These are phyloP conservation scores for Limnephilus lunatus DNA, from an alignment of 2,888 invertebrate species.

Conservation along the genomic window DNA sequence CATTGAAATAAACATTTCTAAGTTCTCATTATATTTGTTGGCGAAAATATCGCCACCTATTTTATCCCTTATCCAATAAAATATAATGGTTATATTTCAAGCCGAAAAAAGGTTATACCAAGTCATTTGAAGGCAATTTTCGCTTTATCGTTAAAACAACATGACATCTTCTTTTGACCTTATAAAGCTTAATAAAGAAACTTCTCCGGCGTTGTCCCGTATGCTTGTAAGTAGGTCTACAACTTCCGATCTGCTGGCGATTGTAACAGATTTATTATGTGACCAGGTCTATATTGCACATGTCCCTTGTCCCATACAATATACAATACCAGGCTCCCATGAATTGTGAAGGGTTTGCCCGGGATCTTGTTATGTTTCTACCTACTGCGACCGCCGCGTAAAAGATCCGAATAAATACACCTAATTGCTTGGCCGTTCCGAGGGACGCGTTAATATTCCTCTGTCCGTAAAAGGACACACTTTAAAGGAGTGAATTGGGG, in stretches of 20 bases:
- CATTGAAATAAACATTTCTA: neutral
- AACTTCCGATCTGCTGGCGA: conserved; percentile 32
- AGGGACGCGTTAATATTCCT: conserved; percentile 54
- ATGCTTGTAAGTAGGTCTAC: conserved; percentile 12
- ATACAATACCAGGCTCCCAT: conserved; percentile 41
- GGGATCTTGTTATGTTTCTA: conserved; percentile 30
- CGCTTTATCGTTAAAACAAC: conserved; percentile 7
- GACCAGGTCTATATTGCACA: conserved; percentile 42
- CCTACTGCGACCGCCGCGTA: conserved; percentile 46
- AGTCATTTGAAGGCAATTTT: neutral
- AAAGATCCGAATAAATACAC: conserved; percentile 50
- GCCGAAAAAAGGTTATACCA: neutral
- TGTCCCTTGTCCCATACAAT: conserved; percentile 40
- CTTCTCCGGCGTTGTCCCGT: conserved; percentile 11
- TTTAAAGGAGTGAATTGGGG: conserved; percentile 36
- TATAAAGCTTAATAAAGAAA: conserved; percentile 29
- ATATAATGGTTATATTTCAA: neutral
- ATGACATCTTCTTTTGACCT: conserved; percentile 29
- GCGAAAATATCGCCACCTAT: neutral
- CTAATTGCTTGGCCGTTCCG: conserved; percentile 49
- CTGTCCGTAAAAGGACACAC: conserved; percentile 39
- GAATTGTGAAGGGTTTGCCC: conserved; percentile 37
- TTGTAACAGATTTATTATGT: conserved; percentile 46
- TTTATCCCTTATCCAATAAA: neutral
- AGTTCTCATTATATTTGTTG: neutral